Evolutionary conservation across 2,113 vertebrate genomes (phyloP).

Genomic region (Myrmecophaga tridactyla): DNA sequence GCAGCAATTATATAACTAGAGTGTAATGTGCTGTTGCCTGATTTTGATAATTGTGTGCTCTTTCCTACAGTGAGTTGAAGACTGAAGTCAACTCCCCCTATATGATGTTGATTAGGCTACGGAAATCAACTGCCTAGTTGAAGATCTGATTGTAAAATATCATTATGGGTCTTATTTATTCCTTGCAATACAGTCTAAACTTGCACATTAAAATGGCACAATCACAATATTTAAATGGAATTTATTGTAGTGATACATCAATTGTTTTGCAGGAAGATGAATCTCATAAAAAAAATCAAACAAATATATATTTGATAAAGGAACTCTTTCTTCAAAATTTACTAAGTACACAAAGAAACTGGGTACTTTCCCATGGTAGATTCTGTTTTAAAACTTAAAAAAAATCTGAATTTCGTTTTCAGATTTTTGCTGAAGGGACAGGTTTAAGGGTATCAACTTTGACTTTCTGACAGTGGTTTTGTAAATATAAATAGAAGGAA

Average conservation of each 20-base stretch:
- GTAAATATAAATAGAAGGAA: background rate
- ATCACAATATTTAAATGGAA: background rate
- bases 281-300: constrained; percentile 23
- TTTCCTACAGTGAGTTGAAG: constrained; percentile 49
- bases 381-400: constrained; percentile 32
- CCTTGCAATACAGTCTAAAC: background rate
- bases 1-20: background rate
- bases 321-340: background rate
- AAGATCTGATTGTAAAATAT: background rate
- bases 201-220: background rate
- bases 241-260: background rate
- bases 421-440: background rate
- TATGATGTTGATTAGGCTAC: constrained; percentile 70
- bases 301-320: background rate
- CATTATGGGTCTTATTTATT: background rate
- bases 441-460: background rate
- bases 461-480: background rate
- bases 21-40: background rate
- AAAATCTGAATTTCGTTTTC: background rate
- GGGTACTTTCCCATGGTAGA: background rate
- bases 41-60: background rate
- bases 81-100: constrained; percentile 65
- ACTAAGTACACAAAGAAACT: background rate
- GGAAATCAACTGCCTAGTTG: constrained; percentile 59
- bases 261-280: background rate